Conservation (phyloP, 2,888 invertebrate genomes). For the Andrena bucephala region DNA sequence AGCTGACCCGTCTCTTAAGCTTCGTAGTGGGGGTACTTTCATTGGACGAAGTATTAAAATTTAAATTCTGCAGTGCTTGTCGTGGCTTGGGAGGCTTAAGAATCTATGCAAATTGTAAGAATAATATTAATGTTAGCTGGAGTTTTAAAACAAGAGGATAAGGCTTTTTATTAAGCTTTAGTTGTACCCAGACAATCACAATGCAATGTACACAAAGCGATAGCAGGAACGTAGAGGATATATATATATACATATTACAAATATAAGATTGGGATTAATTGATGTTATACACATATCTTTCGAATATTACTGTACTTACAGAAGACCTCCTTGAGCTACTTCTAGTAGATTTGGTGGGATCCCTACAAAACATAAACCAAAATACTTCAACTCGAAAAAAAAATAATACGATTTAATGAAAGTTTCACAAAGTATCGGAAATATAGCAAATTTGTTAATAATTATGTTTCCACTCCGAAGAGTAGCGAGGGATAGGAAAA, state of each 20-base stretch:
- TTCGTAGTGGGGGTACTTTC: conserved; percentile 74
- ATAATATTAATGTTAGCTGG: conserved; percentile 8
- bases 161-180: background rate
- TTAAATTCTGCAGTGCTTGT: conserved; percentile 74
- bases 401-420: background rate
- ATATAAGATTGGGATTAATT: background rate
- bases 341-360: conserved; percentile 49
- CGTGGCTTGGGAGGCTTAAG: conserved; percentile 77
- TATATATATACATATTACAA: background rate
- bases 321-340: conserved; percentile 75
- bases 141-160: background rate
- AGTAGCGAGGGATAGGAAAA: background rate
- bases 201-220: conserved; percentile 6
- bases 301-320: conserved; percentile 64
- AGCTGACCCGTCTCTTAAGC: conserved; percentile 80
- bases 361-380: conserved; percentile 52
- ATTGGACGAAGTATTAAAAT: conserved; percentile 65
- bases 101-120: conserved; percentile 70
- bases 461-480: background rate
- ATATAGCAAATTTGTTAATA: background rate
- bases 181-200: background rate
- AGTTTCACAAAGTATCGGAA: too few species aligned
- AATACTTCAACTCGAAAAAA: background rate
- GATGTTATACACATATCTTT: conserved; percentile 11
- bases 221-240: background rate